phyloP scores from a whole-genome alignment of 2,113 vertebrate genomes.

The Neolamprologus ventralis region DNA sequence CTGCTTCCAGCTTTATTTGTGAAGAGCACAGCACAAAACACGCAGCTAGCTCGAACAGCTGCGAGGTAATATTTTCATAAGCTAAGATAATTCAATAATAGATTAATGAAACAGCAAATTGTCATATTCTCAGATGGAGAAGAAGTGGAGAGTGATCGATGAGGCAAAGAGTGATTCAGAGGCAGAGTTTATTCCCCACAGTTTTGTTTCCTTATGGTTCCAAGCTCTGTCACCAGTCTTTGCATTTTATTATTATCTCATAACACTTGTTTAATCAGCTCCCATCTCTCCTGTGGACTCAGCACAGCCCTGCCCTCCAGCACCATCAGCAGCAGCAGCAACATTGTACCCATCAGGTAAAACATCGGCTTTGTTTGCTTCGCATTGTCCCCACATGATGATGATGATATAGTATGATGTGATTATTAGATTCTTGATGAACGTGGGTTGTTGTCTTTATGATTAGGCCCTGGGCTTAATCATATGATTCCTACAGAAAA shows the following conservation, averaged over 20 bases:
- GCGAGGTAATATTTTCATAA: neutral
- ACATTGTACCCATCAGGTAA: neutral
- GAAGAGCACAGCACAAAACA: neutral
- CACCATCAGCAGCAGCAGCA: neutral
- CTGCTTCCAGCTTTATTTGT: neutral
- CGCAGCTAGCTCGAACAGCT: neutral
- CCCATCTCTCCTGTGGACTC: neutral
- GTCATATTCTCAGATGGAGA: neutral
- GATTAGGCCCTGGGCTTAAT: neutral
- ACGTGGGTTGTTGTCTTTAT: neutral
- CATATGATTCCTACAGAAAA: neutral
- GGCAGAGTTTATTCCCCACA: no score
- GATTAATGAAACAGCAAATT: neutral
- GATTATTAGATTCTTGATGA: neutral
- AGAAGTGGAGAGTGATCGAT: neutral
- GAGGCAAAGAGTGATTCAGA: no score
- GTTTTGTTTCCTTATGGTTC: neutral
- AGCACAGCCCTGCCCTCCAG: neutral
- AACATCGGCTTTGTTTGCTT: accelerated
- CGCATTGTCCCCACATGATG: accelerated
- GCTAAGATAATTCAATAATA: neutral
- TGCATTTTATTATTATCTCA: neutral
- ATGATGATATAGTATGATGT: neutral
- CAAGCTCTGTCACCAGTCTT: neutral
- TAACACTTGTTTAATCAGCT: neutral